Evolutionary conservation across 1,140 invertebrate species (phyloP), one percentile per base, ranked within the genome.

Genomic region (Prorops nasuta): DNA sequence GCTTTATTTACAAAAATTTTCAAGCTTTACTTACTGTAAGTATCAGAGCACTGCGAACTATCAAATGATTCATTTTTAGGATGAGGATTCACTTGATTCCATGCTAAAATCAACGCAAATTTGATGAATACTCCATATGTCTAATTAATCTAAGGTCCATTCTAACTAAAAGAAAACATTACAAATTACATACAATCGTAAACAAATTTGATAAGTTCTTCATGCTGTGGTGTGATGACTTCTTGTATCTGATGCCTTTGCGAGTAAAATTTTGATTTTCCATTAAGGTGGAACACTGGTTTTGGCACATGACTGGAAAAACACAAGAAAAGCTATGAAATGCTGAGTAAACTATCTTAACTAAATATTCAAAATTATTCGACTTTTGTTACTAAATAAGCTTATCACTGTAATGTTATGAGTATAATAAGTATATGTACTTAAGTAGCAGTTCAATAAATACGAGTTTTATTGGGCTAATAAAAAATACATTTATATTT

Each of bases 171-270:
- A n/a, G n/a, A n/a, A n/a, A n/a, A n/a, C n/a, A n/a, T n/a, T n/a
- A n/a, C 3, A 31, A 37, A 8, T 20, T 51, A 81, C 82, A 81
- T 78, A 86, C 84, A 85, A 74, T 87, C 85, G 71, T 84, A 82
- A 56, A 89, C 83, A 72, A 82, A 89, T 76, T 83, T 86, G 67
- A 88, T 86, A 39, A 89, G 80, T 74, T 87, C 86, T 64, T 87
- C 84, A 63, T 89, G 86, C 54, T 88, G 83, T 40, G 86, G 85
- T 44, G 82, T 85, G 34, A 88, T 85, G 48, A 80, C 78, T 76
- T 86, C 82, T 59, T 85, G 83, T 49, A 61, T 67, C 44, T 74
- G 69, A 79, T 81, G 80, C 81, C 81, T 71, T 79, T 81, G 69
- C 69, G 80, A 64, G 72, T 71, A 69, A 76, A 83, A 69, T 80